Evolutionary conservation across 2,113 vertebrate genomes (phyloP), one percentile per base, ranked within the genome.

Genomic region (Vulpes lagopus): DNA sequence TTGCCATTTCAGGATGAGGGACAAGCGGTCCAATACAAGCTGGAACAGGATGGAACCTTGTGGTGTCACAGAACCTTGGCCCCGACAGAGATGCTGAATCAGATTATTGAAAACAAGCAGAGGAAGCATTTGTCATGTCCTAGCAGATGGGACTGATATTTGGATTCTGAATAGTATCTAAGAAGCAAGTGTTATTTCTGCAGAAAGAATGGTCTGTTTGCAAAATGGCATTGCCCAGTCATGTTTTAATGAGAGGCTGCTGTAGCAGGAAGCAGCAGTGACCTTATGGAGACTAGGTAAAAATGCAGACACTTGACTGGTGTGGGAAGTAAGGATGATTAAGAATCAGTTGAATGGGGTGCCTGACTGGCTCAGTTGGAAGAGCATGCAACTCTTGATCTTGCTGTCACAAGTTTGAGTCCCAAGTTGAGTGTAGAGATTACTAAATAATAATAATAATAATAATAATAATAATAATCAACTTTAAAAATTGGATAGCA

Each of bases 131-230:
- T 96, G 71, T 20, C 6, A 30, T 17, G 8, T 69, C 38, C 35
- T 89, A 30, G 32, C 25, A 59, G 51, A 76, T 89, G 53, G 38
- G 27, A 43, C 5, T 79, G 23, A 5, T 30, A n/a, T 49, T 51
- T 3, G 65, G 19, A 49, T 59, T 81, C 43, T 49, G 27, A 38
- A 32, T 27, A 35, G 53, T 59, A 25, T 35, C n/a, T 53, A 57
- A 88, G 71, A 57, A 74, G 38, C 65, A 60, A 57, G 53, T 32
- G 27, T 51, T 25, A 43, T 91, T 91, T 97, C 88, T 97, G 19
- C 35, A 76, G 84, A 91, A 76, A 87, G 12, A 35, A 25, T 1
- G 43, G 5, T 43, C 35, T 51, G 43, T 30, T 60, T 73, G 62
- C n/a, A 76, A 74, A 27, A 89, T 19, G 82, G 16, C 32, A 64